Evolutionary conservation across 2,113 vertebrate species (phyloP).

Genomic region (Leucosticte australis): DNA sequence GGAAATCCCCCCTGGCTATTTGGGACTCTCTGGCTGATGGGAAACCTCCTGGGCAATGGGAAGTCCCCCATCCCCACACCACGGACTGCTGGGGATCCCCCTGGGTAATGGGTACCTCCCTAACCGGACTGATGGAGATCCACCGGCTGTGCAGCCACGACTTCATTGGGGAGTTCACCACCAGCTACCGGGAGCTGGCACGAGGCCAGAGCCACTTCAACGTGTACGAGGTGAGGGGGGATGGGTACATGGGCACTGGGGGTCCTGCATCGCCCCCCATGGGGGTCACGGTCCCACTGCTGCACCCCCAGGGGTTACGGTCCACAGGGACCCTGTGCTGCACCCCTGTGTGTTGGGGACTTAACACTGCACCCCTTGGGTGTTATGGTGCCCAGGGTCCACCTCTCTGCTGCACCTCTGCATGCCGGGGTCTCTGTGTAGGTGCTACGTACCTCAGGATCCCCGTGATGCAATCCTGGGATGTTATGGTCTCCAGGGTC

Average conservation of each 20-base stretch:
- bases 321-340: no score
- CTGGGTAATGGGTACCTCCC: rapidly evolving
- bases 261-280: background rate
- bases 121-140: background rate
- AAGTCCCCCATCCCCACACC: background rate
- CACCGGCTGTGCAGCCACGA: conserved; percentile 80
- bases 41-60: background rate
- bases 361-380: background rate
- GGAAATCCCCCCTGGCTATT: background rate
- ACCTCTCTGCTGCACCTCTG: background rate
- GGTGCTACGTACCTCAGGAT: background rate
- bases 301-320: rapidly evolving
- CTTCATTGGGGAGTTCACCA: conserved; percentile 97
- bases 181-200: conserved; percentile 94
- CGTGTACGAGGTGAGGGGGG: conserved; percentile 85
- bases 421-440: background rate
- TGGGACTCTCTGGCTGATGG: background rate
- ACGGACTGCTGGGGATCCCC: rapidly evolving
- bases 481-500: background rate
- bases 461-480: background rate
- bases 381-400: background rate
- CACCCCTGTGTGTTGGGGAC: background rate
- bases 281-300: background rate
- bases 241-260: background rate
- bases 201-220: conserved; percentile 93